Conservation (phyloP, 2,888 invertebrate species). For the Epinotia demarniana region DNA sequence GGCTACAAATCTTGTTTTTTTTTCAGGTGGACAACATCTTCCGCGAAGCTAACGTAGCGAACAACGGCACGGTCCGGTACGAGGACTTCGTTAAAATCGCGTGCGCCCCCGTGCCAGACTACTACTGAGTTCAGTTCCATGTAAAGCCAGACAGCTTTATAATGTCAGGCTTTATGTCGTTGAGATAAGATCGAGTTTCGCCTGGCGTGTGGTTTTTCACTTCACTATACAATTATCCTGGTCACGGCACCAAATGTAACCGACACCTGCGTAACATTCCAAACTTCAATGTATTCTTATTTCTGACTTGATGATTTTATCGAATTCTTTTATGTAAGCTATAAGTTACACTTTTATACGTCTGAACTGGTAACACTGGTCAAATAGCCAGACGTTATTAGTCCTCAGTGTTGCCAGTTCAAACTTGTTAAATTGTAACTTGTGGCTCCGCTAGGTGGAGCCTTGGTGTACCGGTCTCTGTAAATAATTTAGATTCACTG, state of each 20-base stretch:
- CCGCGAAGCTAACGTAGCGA: slow-evolving; percentile 94
- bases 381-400: no score
- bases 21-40: slow-evolving; percentile 93
- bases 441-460: no score
- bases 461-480: no score
- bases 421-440: no score
- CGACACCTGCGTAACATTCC: neutral
- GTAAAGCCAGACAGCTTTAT: neutral
- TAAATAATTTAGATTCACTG: no score
- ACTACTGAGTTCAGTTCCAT: slow-evolving; percentile 86
- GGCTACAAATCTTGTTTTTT: neutral
- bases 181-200: neutral
- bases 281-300: neutral
- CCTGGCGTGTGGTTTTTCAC: neutral
- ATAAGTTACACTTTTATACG: no score
- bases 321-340: no score
- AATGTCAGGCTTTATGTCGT: neutral
- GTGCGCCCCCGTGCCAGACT: slow-evolving; percentile 96
- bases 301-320: no score
- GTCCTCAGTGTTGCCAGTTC: no score
- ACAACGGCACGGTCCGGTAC: slow-evolving; percentile 92
- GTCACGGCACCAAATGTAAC: slow-evolving; percentile 21
- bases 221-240: neutral
- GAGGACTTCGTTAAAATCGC: slow-evolving; percentile 97
- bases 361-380: no score